Evolutionary conservation across 2,888 invertebrate genomes (phyloP), one percentile per base, ranked within the genome.

Genomic region (Drosophila pegasa): DNA sequence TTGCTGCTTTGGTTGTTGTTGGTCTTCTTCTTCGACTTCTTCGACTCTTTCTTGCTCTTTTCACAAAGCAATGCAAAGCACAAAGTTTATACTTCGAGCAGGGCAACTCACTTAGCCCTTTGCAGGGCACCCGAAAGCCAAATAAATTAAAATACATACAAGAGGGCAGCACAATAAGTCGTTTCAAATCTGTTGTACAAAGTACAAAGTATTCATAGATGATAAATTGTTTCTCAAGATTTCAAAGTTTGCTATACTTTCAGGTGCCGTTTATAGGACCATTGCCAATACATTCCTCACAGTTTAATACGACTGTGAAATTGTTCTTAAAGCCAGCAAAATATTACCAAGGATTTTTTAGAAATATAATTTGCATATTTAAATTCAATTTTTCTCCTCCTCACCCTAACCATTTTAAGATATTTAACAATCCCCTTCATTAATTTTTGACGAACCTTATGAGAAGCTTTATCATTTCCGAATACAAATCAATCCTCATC

Each of bases 101-200:
- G 75, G 83, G 72, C 88, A 86, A 82, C 77, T 76, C 65, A 68
- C 86, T 74, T 81, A 73, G 87, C 63, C 82, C 80, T 87, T 83
- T 83, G 54, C 63, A 48, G 50, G 31, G 55, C 52, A 9, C 29
- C 25, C 33, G 50, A 66, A 68, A 63, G 57, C 70, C 78, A 87
- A 85, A 85, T 85, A 85, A 85, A 85, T 85, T 85, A 80, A 85
- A 85, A 85, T 82, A 80, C 80, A 78, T 75, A 52, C 65, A 67
- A 68, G 66, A 77, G 82, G 82, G 54, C 62, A 52, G 71, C 67
- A 50, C 54, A 57, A 71, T 47, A 76, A 67, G 62, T 78, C 56
- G 18, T n/a, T 55, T 66, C 8, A 54, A 61, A 65, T 54, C 27
- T 45, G 47, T 56, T 40, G 9, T n/a, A n/a, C n/a, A n/a, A 45